These are phyloP conservation scores for Idaea straminata DNA, from an alignment of 2,888 invertebrate species.

Conservation along the genomic window DNA sequence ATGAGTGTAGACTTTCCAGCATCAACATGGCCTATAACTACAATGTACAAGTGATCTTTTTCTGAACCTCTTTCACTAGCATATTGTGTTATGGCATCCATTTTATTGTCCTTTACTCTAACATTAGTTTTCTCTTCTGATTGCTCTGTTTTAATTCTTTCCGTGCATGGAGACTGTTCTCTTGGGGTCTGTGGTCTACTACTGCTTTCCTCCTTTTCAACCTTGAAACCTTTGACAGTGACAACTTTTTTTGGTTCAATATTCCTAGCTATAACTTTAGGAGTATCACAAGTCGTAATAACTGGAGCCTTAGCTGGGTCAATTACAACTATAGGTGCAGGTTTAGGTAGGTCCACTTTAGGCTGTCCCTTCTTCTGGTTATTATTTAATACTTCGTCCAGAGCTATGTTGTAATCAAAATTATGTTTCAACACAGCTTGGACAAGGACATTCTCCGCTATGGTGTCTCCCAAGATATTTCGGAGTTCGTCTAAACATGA, in stretches of 20 bases:
- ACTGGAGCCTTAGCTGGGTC: conserved; percentile 53
- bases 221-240: conserved; percentile 81
- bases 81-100: conserved; percentile 82
- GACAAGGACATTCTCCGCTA: conserved; percentile 86
- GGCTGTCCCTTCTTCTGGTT: conserved; percentile 44
- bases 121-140: conserved; percentile 66
- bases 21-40: conserved; percentile 98
- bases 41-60: conserved; percentile 94
- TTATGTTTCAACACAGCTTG: conserved; percentile 85
- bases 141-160: conserved; percentile 66
- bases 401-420: conserved; percentile 86
- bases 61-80: conserved; percentile 87
- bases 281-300: conserved; percentile 45
- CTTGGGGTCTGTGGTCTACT: conserved; percentile 80
- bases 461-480: conserved; percentile 87
- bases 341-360: conserved; percentile 39
- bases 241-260: conserved; percentile 62
- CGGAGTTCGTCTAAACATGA: conserved; percentile 92
- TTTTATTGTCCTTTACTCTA: conserved; percentile 77
- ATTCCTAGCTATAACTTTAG: conserved; percentile 67
- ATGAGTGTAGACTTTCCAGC: conserved; percentile 98
- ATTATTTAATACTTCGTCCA: conserved; percentile 85
- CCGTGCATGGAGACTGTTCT: conserved; percentile 85
- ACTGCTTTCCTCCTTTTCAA: conserved; percentile 49
- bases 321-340: conserved; percentile 40